These are phyloP conservation scores for Diorhabda elongata DNA, from an alignment of 1,140 invertebrate genomes.

Conservation along the genomic window DNA sequence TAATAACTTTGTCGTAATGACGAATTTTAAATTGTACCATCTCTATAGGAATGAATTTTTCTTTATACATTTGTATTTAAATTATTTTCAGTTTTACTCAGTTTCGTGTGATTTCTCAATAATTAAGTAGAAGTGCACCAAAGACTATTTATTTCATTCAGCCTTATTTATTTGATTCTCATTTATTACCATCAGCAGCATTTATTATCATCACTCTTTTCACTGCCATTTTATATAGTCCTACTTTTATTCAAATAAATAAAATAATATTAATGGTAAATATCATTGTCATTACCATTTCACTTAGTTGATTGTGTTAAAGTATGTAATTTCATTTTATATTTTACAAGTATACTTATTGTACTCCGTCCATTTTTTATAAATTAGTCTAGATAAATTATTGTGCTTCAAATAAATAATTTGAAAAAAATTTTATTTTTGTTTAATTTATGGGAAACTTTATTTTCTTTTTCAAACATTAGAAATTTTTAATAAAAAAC, in stretches of 20 bases:
- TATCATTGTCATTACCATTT: background rate
- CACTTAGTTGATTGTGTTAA: background rate
- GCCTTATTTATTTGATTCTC: constrained; percentile 4
- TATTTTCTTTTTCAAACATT: too few species aligned
- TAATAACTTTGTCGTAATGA: too few species aligned
- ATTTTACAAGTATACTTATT: background rate
- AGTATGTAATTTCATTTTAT: background rate
- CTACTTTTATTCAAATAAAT: background rate
- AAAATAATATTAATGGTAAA: too few species aligned
- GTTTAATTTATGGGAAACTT: too few species aligned
- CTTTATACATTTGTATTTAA: too few species aligned
- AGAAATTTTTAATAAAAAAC: too few species aligned
- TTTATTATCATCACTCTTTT: background rate
- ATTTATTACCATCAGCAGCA: background rate
- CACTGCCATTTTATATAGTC: constrained; percentile 15
- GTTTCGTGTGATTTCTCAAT: constrained; percentile 4
- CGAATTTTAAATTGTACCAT: too few species aligned
- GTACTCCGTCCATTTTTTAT: constrained; percentile 2
- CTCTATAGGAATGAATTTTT: too few species aligned
- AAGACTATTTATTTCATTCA: constrained; percentile 1
- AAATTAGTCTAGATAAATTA: background rate
- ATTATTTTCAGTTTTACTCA: background rate
- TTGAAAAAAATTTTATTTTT: background rate
- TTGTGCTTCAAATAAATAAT: background rate
- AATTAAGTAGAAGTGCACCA: constrained; percentile 7